A percentile compares a stretch with the other conserved stretches of the same genome.
Conservation (phyloP, 2,888 invertebrate species). For the Eretmocerus hayati region DNA sequence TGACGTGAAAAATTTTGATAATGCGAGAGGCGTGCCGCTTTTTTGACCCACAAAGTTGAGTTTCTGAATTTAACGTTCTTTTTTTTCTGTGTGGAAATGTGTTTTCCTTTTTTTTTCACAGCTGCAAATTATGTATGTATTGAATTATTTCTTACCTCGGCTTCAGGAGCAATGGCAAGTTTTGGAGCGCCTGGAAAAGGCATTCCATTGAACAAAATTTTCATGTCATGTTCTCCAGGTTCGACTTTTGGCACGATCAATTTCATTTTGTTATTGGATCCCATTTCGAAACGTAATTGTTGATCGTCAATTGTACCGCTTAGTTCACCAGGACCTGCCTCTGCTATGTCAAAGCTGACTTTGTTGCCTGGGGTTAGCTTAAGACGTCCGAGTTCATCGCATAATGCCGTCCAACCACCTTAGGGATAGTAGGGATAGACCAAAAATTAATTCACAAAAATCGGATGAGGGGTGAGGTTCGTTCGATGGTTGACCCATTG, state of each 20-base stretch:
- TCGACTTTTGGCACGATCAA: constrained; percentile 32
- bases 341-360: constrained; percentile 79
- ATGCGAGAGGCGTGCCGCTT: no score
- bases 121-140: no score
- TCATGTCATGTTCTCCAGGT: constrained; percentile 49
- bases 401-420: constrained; percentile 80
- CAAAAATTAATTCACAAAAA: no score
- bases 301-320: constrained; percentile 57
- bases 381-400: constrained; percentile 68
- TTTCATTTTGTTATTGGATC: constrained; percentile 41
- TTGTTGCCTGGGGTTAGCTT: constrained; percentile 62
- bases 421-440: no score
- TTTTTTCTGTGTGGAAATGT: no score
- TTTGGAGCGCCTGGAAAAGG: constrained; percentile 47
- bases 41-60: no score
- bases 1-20: no score
- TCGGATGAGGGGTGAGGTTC: no score
- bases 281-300: constrained; percentile 40
- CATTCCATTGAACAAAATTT: constrained; percentile 52
- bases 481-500: no score
- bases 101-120: no score
- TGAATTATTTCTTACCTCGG: constrained; percentile 34
- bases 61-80: no score
- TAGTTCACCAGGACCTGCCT: constrained; percentile 81
- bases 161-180: constrained; percentile 39